Percentiles rank a stretch among this genome's conserved stretches.
These are phyloP conservation scores for Eulithis prunata DNA, from an alignment of 2,888 invertebrate genomes.

Conservation along the genomic window DNA sequence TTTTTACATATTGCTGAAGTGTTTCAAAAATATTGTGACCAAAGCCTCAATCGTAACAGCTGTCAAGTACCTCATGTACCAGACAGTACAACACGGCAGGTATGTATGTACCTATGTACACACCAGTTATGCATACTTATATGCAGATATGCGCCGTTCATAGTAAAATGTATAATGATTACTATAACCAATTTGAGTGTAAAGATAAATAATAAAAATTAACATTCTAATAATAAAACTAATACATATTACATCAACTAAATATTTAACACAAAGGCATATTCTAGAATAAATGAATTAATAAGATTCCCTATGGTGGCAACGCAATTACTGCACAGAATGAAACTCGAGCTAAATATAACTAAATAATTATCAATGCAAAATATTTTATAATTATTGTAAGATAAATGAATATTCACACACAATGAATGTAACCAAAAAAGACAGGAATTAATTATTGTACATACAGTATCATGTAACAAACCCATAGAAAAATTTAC, in stretches of 20 bases:
- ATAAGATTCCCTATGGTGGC: conserved; percentile 70
- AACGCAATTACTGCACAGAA: conserved; percentile 56
- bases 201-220: conserved; percentile 80
- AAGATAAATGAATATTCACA: conserved; percentile 53
- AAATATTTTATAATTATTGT: conserved; percentile 32
- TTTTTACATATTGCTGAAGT: conserved; percentile 47
- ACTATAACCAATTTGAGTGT: conserved; percentile 73
- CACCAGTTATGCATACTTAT: conserved; percentile 57
- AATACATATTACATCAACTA: conserved; percentile 79
- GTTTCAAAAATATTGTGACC: conserved; percentile 62
- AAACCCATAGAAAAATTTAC: conserved; percentile 83
- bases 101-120: not conserved
- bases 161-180: conserved; percentile 55
- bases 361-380: conserved; percentile 34
- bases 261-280: conserved; percentile 78
- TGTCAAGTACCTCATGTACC: conserved; percentile 46
- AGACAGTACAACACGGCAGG: conserved; percentile 23
- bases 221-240: conserved; percentile 74
- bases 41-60: conserved; percentile 52
- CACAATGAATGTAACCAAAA: conserved; percentile 40
- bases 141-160: conserved; percentile 51
- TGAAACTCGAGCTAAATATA: conserved; percentile 49
- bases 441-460: conserved; percentile 42
- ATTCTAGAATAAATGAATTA: conserved; percentile 71
- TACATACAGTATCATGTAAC: conserved; percentile 67